phyloP scores from a whole-genome alignment of 2,888 invertebrate species.

The Trachelus stipa region DNA sequence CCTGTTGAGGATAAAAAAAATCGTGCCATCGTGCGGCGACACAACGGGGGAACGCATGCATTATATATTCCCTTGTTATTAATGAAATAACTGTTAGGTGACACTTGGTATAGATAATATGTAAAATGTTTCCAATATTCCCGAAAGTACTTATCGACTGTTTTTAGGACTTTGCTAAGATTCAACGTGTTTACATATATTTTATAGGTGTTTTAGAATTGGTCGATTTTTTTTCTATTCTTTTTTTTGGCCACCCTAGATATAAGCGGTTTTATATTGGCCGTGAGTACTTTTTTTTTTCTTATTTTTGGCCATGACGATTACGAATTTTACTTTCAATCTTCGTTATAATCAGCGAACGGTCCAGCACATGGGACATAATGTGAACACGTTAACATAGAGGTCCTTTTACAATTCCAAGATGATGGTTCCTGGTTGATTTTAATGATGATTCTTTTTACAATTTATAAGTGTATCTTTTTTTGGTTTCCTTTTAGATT shows the following conservation, averaged over 20 bases:
- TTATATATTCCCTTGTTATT: constrained; percentile 57
- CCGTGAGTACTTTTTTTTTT: constrained; percentile 13
- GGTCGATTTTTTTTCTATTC: constrained; percentile 32
- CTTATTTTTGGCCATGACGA: constrained; percentile 27
- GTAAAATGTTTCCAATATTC: constrained; percentile 62
- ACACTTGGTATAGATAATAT: constrained; percentile 57
- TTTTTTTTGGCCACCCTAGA: constrained; percentile 3
- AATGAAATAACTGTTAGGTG: constrained; percentile 58
- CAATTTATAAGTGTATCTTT: constrained; percentile 1
- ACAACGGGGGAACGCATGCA: constrained; percentile 53
- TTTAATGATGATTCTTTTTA: neutral
- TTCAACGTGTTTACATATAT: constrained; percentile 47
- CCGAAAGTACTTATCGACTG: constrained; percentile 65
- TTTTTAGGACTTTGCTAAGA: constrained; percentile 60
- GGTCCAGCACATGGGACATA: neutral
- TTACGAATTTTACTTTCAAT: constrained; percentile 33
- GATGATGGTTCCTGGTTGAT: neutral
- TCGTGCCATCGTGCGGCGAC: constrained; percentile 62
- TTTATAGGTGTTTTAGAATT: constrained; percentile 29
- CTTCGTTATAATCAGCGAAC: neutral
- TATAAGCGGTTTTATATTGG: constrained; percentile 9
- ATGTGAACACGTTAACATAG: neutral
- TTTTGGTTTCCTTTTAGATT: constrained; percentile 11
- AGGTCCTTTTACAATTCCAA: neutral
- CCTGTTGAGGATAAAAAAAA: constrained; percentile 37